phyloP scores from a whole-genome alignment of 2,797 vertebrate species.

The Sphenodon punctatus region DNA sequence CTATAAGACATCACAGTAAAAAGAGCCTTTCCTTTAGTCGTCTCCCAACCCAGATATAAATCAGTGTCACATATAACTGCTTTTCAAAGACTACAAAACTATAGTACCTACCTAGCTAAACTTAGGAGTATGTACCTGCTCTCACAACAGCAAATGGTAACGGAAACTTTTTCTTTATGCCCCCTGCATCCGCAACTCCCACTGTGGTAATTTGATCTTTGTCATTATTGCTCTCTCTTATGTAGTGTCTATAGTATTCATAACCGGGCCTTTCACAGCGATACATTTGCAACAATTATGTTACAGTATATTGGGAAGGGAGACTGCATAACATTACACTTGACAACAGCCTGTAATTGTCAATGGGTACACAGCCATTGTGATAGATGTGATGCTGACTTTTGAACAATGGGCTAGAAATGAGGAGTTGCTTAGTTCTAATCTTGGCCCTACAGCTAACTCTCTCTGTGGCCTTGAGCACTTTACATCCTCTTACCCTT shows the following conservation, averaged over 20 bases:
- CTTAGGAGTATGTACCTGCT: constrained; percentile 37
- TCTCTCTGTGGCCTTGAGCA: not conserved
- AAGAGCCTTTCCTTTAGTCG: constrained; percentile 16
- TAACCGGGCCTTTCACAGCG: not conserved
- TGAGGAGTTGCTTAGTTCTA: not conserved
- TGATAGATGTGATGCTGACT: not conserved
- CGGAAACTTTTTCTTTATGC: not conserved
- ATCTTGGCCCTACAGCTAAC: not conserved
- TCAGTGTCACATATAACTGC: constrained; percentile 44
- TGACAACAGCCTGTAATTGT: not conserved
- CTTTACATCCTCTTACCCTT: not conserved
- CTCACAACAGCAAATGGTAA: constrained; percentile 6
- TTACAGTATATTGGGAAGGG: not conserved
- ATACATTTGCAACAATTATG: not conserved
- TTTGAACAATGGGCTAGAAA: not conserved
- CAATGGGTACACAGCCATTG: not conserved
- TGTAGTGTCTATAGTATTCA: no score
- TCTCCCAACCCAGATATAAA: constrained; percentile 47
- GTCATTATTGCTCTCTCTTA: not conserved
- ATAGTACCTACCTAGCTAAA: constrained; percentile 44
- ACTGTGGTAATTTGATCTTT: not conserved
- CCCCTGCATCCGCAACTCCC: not conserved
- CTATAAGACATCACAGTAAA: constrained; percentile 36
- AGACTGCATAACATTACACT: not conserved
- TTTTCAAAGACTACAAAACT: constrained; percentile 52